Base-by-base conservation (phyloP, 35 echinoderm and acorn worm genomes). In the Lytechinus pictus region DNA sequence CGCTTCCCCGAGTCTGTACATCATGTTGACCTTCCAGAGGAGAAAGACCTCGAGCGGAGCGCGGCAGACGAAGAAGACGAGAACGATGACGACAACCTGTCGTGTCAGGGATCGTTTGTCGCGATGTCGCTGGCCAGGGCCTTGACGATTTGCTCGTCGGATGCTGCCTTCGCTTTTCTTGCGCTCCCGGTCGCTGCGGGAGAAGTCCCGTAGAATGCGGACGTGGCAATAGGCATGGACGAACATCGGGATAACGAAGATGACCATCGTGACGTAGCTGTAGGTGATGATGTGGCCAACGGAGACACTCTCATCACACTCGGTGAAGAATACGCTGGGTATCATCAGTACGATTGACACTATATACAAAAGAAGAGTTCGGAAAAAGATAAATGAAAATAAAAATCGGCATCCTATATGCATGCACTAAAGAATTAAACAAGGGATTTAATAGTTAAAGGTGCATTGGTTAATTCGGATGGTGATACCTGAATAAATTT, bases 101-200 rank as follows among this genome's bases (percentile, higher is more conserved):
- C 92, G 92, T 9, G 92, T 93, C 54, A 93, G 27, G 0, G 92
- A 53, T 14, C 55, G 52, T 27, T 93, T 54, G n/a, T 93, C 92
- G 3, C 92, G 92, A 54, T 93, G 54, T 57, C 92, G 52, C 92
- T 55, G 53, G 29, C 33, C 33, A 44, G 33, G 33, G 33, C 52
- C 28, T 57, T 54, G 88, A 1, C 14, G 92, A 90, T 52, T 28
- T 8, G 88, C 9, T 9, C 53, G 11, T 12, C 53, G 53, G 27
- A 93, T 57, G 53, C 92, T 93, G 27, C 92, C 92, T 28, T 93
- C 92, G 92, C 92, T 93, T 55, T 57, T 93, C 53, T 57, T 93
- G 14, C 92, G 52, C 27, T 93, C 53, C 14, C 27, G 52, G 54
- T 93, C 53, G n/a, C 92, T 27, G 28, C 54, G 28, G 11, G 92